Percentiles rank a stretch among this genome's conserved stretches.
phyloP scores from a whole-genome alignment of 2,888 invertebrate genomes.

The Pheosia gnoma region DNA sequence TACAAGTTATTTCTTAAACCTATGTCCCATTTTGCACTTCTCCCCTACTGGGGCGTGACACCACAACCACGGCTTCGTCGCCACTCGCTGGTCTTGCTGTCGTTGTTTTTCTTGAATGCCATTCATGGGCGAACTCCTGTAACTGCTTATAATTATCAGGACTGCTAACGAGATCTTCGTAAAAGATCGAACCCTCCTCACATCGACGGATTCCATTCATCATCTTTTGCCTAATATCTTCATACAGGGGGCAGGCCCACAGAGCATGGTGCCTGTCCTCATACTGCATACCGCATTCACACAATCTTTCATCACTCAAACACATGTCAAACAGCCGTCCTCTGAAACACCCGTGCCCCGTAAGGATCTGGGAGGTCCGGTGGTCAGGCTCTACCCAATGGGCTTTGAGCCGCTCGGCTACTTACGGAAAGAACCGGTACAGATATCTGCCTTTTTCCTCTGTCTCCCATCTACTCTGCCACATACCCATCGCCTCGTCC shows the following conservation, averaged over 20 bases:
- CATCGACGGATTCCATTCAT: background rate
- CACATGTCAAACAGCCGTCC: background rate
- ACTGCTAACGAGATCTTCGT: background rate
- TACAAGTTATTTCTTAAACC: constrained; percentile 39
- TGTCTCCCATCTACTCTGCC: background rate
- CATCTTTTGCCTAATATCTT: background rate
- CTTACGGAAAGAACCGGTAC: constrained; percentile 18
- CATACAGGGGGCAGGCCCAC: background rate
- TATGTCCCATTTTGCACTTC: constrained; percentile 52
- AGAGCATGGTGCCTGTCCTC: background rate
- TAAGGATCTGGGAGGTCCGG: constrained; percentile 21
- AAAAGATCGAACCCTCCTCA: background rate
- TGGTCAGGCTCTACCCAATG: constrained; percentile 29
- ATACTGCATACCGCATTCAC: background rate
- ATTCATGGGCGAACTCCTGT: background rate
- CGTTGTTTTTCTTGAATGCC: background rate
- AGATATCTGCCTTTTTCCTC: background rate
- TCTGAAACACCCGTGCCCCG: constrained; percentile 22
- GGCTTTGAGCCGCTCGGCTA: constrained; percentile 12
- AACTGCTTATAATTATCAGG: background rate
- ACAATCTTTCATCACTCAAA: background rate
- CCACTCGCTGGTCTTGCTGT: no score
- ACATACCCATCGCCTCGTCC: background rate
- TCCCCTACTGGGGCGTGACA: no score
- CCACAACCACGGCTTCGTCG: no score